Conservation (phyloP, 2,113 vertebrate genomes). For the Ivindomyrus marchei region DNA sequence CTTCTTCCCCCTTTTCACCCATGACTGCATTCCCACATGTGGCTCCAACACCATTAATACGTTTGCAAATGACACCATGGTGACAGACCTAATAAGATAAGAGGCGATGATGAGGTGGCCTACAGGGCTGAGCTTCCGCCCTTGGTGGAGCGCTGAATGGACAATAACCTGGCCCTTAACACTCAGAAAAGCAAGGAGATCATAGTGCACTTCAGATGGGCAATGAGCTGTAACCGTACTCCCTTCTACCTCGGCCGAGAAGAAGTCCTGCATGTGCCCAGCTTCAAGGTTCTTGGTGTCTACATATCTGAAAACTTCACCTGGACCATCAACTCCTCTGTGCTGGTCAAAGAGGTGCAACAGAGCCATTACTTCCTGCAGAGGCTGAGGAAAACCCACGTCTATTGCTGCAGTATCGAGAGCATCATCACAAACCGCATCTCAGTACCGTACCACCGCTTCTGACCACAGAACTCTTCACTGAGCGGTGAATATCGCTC, state of each 20-base stretch:
- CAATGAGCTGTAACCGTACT: background rate
- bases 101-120: background rate
- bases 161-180: background rate
- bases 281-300: background rate
- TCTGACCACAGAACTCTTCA: no score
- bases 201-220: background rate
- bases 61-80: background rate
- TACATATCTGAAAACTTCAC: background rate
- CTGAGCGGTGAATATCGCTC: background rate
- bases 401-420: background rate
- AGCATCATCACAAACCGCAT: background rate
- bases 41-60: background rate
- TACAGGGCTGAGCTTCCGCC: no score
- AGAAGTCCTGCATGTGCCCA: background rate
- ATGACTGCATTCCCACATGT: background rate
- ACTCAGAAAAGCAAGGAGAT: background rate
- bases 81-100: background rate
- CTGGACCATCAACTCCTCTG: background rate
- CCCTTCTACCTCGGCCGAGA: background rate
- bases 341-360: background rate
- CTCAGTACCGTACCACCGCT: background rate
- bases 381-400: background rate
- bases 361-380: background rate
- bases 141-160: background rate
- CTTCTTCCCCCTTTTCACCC: background rate